Conservation (phyloP, 2,797 vertebrate species). For the Cyprinella venusta region DNA sequence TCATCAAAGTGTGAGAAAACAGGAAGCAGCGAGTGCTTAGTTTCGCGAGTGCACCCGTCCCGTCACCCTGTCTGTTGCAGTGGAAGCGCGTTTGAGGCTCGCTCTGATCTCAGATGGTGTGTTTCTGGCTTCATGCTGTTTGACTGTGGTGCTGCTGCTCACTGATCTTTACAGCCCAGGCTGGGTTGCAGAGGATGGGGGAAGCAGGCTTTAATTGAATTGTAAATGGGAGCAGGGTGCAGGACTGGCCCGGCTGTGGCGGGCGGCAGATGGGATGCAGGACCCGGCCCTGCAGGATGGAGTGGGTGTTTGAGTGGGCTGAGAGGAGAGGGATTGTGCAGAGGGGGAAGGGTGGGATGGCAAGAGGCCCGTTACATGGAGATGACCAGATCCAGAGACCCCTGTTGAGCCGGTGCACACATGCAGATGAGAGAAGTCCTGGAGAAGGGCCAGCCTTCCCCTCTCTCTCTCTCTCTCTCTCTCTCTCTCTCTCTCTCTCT, state of each 20-base stretch:
- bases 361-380: conserved; percentile 70
- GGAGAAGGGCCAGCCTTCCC: conserved; percentile 56
- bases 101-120: conserved; percentile 26
- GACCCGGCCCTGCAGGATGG: conserved; percentile 74
- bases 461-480: conserved; percentile 24
- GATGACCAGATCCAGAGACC: conserved; percentile 72
- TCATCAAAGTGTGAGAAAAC: conserved; percentile 15
- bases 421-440: conserved; percentile 59
- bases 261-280: conserved; percentile 84
- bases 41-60: conserved; percentile 32
- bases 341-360: conserved; percentile 59
- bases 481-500: background rate
- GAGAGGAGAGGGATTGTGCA: conserved; percentile 68
- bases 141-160: conserved; percentile 30
- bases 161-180: conserved; percentile 46
- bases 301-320: conserved; percentile 66
- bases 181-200: conserved; percentile 70
- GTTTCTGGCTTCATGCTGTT: conserved; percentile 45
- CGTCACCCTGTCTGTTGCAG: conserved; percentile 16
- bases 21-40: conserved; percentile 53
- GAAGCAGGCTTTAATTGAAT: conserved; percentile 83
- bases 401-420: conserved; percentile 60
- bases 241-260: conserved; percentile 72
- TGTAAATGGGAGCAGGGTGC: conserved; percentile 79
- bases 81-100: conserved; percentile 25